phyloP scores from a whole-genome alignment of 1,140 invertebrate species.

The Philaenus spumarius region DNA sequence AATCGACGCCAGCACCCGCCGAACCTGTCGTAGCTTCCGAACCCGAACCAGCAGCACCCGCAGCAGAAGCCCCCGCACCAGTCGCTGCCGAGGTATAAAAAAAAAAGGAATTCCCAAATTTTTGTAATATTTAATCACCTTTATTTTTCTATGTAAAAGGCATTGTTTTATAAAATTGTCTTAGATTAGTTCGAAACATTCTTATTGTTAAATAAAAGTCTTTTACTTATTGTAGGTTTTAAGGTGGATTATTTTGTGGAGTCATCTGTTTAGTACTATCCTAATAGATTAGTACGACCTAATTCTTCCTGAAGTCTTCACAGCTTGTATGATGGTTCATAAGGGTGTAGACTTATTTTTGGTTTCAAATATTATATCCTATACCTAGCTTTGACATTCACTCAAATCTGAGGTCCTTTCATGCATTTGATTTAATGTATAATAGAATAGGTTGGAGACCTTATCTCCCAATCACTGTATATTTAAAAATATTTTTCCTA shows the following conservation, averaged over 20 bases:
- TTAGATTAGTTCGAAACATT: not conserved
- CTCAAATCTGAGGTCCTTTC: too few species aligned
- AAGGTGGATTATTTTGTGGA: not conserved
- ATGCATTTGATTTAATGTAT: too few species aligned
- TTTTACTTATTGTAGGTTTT: not conserved
- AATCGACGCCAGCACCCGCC: slow-evolving; percentile 2
- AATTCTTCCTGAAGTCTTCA: too few species aligned
- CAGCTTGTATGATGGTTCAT: too few species aligned
- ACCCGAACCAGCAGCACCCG: slow-evolving; percentile 1
- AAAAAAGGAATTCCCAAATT: not conserved
- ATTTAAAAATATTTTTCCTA: too few species aligned
- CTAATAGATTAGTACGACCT: too few species aligned
- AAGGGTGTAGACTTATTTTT: too few species aligned
- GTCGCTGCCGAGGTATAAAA: too few species aligned
- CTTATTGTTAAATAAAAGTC: not conserved
- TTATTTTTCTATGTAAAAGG: not conserved
- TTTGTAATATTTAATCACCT: not conserved
- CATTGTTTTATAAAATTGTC: not conserved
- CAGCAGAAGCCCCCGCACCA: not conserved
- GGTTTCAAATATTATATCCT: too few species aligned
- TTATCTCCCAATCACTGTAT: too few species aligned
- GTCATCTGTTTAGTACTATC: not conserved
- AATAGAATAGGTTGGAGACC: too few species aligned
- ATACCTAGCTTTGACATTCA: too few species aligned
- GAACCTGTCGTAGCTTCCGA: not conserved